These are phyloP conservation scores for Trichonephila clavipes DNA, from an alignment of 1,140 invertebrate genomes.

Conservation along the genomic window DNA sequence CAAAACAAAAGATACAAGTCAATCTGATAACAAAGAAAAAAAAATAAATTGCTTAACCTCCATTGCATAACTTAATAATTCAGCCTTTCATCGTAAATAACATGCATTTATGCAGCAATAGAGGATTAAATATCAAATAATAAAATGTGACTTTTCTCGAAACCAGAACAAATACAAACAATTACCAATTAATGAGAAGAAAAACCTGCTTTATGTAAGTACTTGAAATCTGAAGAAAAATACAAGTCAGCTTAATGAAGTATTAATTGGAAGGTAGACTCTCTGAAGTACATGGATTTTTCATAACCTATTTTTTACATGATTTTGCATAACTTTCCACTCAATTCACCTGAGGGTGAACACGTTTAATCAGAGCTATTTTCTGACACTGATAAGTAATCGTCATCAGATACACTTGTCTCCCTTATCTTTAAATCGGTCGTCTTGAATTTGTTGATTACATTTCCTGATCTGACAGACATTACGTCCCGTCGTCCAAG, in stretches of 20 bases:
- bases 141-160: not conserved
- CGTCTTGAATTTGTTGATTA: constrained; percentile 34
- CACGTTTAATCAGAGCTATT: constrained; percentile 8
- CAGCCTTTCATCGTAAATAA: too few species aligned
- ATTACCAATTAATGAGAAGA: not conserved
- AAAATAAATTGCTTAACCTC: too few species aligned
- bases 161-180: not conserved
- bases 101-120: too few species aligned
- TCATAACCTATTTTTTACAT: not conserved
- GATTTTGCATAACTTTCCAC: not conserved
- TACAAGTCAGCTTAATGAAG: not conserved
- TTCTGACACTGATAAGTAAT: not conserved
- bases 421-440: constrained; percentile 31
- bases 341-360: not conserved
- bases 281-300: not conserved
- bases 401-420: constrained; percentile 2
- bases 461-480: constrained; percentile 29
- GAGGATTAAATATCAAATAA: not conserved
- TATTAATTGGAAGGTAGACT: not conserved
- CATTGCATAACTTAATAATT: too few species aligned
- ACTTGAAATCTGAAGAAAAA: not conserved
- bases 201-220: not conserved
- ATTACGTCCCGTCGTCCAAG: constrained; percentile 20
- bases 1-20: too few species aligned
- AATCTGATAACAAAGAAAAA: too few species aligned